Evolutionary conservation across 1,140 invertebrate genomes (phyloP).

Genomic region (Onthophagus taurus): DNA sequence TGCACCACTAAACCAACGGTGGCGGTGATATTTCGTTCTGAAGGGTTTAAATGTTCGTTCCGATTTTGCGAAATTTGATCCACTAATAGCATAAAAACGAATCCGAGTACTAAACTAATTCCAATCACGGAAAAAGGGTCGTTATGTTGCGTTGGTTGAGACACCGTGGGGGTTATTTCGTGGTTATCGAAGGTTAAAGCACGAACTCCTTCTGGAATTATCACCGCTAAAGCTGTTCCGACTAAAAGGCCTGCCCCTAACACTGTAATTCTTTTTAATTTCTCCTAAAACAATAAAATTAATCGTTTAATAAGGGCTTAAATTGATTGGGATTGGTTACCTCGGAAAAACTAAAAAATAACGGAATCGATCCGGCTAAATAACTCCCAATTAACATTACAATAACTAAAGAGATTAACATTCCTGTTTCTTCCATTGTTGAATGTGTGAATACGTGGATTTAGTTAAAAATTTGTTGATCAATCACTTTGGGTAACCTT

Average conservation of each 20-base stretch:
- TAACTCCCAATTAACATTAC: conserved; percentile 96
- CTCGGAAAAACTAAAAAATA: conserved; percentile 89
- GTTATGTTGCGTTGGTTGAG: conserved; percentile 14
- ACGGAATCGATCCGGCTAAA: conserved; percentile 83
- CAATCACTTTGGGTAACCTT: too few species aligned
- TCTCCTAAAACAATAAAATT: conserved; percentile 66
- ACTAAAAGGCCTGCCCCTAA: conserved; percentile 96
- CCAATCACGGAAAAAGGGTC: conserved; percentile 54
- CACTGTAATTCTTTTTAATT: conserved; percentile 86
- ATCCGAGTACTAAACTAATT: conserved; percentile 60
- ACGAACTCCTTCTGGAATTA: conserved; percentile 96
- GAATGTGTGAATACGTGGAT: too few species aligned
- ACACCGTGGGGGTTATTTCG: background rate
- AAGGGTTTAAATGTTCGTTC: conserved; percentile 50
- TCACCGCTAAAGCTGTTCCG: conserved; percentile 93
- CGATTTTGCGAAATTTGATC: conserved; percentile 72
- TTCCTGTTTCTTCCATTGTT: conserved; percentile 73
- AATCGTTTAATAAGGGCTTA: too few species aligned
- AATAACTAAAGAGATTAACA: conserved; percentile 68
- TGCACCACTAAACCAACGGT: conserved; percentile 95
- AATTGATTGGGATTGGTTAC: too few species aligned
- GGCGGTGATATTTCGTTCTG: conserved; percentile 74
- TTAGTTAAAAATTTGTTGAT: too few species aligned
- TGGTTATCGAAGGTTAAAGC: conserved; percentile 46
- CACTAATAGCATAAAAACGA: conserved; percentile 95